Evolutionary conservation across 2,797 vertebrate genomes (phyloP).

Genomic region (Ptychadena robeensis): DNA sequence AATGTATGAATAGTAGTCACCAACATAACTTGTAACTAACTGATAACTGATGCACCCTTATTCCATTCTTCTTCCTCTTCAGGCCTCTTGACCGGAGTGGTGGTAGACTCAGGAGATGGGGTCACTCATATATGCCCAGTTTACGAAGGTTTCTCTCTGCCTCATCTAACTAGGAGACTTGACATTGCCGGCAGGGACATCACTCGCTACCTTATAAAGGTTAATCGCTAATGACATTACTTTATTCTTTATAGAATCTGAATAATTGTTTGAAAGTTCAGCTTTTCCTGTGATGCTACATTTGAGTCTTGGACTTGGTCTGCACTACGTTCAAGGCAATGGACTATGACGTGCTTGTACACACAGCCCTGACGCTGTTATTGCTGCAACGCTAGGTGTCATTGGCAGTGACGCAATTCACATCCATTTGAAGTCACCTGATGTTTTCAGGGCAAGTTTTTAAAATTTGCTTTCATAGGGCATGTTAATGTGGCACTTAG

Average conservation of each 20-base stretch:
- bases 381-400: no score
- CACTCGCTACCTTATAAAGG: conserved; percentile 92
- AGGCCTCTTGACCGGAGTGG: conserved; percentile 88
- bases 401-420: no score
- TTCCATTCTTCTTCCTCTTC: neutral
- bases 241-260: neutral
- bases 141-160: conserved; percentile 90
- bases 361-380: no score
- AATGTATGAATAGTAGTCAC: neutral
- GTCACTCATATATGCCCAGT: conserved; percentile 92
- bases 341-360: no score
- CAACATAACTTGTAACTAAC: neutral
- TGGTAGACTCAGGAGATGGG: conserved; percentile 89
- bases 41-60: neutral
- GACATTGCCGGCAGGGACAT: conserved; percentile 90
- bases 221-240: conserved; percentile 65
- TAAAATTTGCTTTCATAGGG: no score
- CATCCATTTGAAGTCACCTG: no score
- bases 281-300: neutral
- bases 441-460: no score
- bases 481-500: no score
- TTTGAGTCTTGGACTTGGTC: no score
- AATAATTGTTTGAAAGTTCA: neutral
- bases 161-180: conserved; percentile 87
- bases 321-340: no score